A percentile compares a stretch with the other conserved stretches of the same genome.
Conservation (phyloP, 1,140 invertebrate species). For the Mya arenaria region DNA sequence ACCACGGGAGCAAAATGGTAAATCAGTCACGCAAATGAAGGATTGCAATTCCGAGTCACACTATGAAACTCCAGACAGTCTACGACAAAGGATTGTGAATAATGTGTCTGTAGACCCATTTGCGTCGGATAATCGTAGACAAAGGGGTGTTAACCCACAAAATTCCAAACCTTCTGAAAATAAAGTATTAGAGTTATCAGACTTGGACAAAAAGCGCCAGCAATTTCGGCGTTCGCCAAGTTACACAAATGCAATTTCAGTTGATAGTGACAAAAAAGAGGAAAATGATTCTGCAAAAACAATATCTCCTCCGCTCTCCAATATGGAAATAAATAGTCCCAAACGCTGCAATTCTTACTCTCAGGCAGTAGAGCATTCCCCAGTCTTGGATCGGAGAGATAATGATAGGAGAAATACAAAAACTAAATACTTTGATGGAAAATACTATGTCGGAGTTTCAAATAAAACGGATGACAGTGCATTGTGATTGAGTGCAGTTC, state of each 20-base stretch:
- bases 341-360: conserved; percentile 26
- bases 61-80: conserved; percentile 16
- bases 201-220: conserved; percentile 43
- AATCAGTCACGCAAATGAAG: not conserved
- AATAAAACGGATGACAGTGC: conserved; percentile 64
- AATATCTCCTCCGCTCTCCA: not conserved
- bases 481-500: conserved; percentile 53
- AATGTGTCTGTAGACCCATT: not conserved
- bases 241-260: conserved; percentile 57
- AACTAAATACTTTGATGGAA: conserved; percentile 60
- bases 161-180: not conserved
- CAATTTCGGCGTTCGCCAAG: conserved; percentile 57
- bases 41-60: not conserved
- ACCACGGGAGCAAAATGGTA: conserved; percentile 21
- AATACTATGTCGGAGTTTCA: conserved; percentile 67
- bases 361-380: conserved; percentile 43
- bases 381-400: conserved; percentile 26
- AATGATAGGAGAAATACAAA: conserved; percentile 15
- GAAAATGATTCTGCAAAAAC: not conserved
- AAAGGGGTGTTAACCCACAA: not conserved
- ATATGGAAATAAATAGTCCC: conserved; percentile 15
- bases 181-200: not conserved
- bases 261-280: conserved; percentile 5
- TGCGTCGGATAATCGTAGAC: not conserved
- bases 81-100: not conserved